Percentiles rank a stretch among this genome's conserved stretches.
phyloP scores from a whole-genome alignment of 2,888 invertebrate species.

The Microchrysa polita region DNA sequence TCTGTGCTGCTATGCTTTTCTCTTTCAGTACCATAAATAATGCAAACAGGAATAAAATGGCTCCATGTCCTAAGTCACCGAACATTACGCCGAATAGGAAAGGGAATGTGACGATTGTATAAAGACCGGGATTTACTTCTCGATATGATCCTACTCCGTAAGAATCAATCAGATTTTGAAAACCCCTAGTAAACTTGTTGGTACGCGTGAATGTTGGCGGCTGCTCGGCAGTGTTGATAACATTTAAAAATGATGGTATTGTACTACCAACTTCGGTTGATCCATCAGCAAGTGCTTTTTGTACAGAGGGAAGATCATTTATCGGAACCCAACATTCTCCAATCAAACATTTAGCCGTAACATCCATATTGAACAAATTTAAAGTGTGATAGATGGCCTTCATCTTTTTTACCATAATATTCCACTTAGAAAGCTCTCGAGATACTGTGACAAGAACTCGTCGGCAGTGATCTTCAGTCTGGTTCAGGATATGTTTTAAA shows the following conservation, averaged over 20 bases:
- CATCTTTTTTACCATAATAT: constrained; percentile 89
- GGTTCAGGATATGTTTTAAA: constrained; percentile 84
- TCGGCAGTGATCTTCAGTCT: constrained; percentile 93
- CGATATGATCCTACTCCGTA: constrained; percentile 89
- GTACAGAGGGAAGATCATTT: constrained; percentile 77
- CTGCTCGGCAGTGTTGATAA: constrained; percentile 76
- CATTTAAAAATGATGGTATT: constrained; percentile 89
- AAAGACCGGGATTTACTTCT: constrained; percentile 87
- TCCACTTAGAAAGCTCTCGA: constrained; percentile 89
- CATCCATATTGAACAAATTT: constrained; percentile 88
- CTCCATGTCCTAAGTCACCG: constrained; percentile 88
- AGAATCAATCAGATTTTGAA: constrained; percentile 88
- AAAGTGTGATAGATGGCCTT: constrained; percentile 92
- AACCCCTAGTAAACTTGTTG: constrained; percentile 88
- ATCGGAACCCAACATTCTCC: constrained; percentile 87
- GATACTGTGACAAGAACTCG: constrained; percentile 87
- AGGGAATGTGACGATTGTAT: constrained; percentile 89
- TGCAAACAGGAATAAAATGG: constrained; percentile 81
- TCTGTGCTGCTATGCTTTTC: constrained; percentile 74
- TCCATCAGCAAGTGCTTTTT: constrained; percentile 81
- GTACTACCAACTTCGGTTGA: constrained; percentile 83
- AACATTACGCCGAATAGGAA: constrained; percentile 94
- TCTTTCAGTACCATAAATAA: constrained; percentile 81
- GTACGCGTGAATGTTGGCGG: constrained; percentile 90
- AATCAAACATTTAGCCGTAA: constrained; percentile 86